These are phyloP conservation scores for Drosophila tropicalis DNA, from an alignment of 1,140 invertebrate genomes.

Conservation along the genomic window DNA sequence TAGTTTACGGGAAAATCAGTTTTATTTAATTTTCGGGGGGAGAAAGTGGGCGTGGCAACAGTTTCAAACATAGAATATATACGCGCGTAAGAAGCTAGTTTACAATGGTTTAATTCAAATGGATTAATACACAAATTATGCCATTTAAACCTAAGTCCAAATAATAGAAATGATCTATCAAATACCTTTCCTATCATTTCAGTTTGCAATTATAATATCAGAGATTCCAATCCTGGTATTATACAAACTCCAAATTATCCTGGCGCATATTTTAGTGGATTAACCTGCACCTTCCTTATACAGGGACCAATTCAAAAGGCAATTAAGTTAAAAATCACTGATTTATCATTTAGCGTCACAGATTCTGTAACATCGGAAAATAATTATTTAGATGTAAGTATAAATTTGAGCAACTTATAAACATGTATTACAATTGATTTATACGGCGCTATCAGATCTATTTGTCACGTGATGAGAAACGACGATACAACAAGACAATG, in stretches of 20 bases:
- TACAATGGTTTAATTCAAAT: too few species aligned
- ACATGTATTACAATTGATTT: too few species aligned
- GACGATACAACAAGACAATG: constrained; percentile 44
- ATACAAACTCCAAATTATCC: constrained; percentile 92
- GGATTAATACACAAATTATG: too few species aligned
- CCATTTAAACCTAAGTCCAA: too few species aligned
- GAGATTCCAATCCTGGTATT: constrained; percentile 79
- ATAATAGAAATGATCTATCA: background rate
- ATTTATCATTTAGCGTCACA: constrained; percentile 88
- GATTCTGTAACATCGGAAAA: constrained; percentile 10
- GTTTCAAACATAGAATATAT: too few species aligned
- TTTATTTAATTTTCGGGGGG: too few species aligned
- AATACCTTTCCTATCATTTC: constrained; percentile 35
- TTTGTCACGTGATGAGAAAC: constrained; percentile 37
- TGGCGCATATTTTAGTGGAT: constrained; percentile 86
- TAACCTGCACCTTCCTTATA: constrained; percentile 91
- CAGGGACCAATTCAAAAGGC: constrained; percentile 85
- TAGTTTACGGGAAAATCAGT: too few species aligned
- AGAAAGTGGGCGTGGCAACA: too few species aligned
- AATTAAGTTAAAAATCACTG: constrained; percentile 87
- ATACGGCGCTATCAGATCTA: constrained; percentile 43
- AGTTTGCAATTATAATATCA: constrained; percentile 88
- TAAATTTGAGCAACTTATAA: constrained; percentile 39
- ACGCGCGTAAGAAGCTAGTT: too few species aligned
- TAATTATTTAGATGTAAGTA: constrained; percentile 54